Percentiles rank a stretch among this genome's conserved stretches.
phyloP scores from a whole-genome alignment of 1,140 invertebrate genomes.

The Chrysoperla carnea region DNA sequence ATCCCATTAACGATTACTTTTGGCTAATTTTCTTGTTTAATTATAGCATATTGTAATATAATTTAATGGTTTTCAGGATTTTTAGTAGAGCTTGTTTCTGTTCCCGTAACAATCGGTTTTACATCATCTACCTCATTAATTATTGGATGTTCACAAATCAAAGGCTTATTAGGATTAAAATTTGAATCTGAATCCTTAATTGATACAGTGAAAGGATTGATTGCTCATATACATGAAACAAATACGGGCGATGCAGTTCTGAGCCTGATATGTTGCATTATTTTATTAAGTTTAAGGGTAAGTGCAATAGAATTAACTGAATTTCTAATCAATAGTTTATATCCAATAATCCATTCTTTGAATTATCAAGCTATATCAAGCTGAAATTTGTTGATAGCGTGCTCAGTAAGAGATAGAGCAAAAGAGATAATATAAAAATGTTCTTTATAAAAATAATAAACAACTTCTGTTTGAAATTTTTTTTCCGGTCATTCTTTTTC shows the following conservation, averaged over 20 bases:
- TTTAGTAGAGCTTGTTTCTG: conserved; percentile 70
- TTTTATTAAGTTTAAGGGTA: conserved; percentile 43
- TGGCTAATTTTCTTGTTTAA: no score
- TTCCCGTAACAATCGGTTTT: conserved; percentile 70
- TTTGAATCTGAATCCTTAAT: conserved; percentile 41
- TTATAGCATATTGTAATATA: no score
- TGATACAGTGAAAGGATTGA: conserved; percentile 34
- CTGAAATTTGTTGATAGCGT: no score
- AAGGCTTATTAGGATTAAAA: conserved; percentile 46
- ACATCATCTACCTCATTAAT: conserved; percentile 74
- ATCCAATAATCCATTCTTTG: no score
- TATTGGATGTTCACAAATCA: conserved; percentile 67
- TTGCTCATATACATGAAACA: conserved; percentile 29
- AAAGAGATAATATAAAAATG: no score
- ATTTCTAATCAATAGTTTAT: no score
- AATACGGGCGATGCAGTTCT: conserved; percentile 39
- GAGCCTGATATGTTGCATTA: conserved; percentile 38
- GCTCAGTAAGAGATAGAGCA: no score
- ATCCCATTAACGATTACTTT: no score
- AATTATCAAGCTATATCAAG: no score
- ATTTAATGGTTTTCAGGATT: conserved; percentile 61
- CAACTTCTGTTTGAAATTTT: no score
- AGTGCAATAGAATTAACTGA: conserved; percentile 7
- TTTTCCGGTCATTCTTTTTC: no score
- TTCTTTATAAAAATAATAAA: no score